Evolutionary conservation across 2,888 invertebrate genomes (phyloP).

Genomic region (Phragmatobia fuliginosa): DNA sequence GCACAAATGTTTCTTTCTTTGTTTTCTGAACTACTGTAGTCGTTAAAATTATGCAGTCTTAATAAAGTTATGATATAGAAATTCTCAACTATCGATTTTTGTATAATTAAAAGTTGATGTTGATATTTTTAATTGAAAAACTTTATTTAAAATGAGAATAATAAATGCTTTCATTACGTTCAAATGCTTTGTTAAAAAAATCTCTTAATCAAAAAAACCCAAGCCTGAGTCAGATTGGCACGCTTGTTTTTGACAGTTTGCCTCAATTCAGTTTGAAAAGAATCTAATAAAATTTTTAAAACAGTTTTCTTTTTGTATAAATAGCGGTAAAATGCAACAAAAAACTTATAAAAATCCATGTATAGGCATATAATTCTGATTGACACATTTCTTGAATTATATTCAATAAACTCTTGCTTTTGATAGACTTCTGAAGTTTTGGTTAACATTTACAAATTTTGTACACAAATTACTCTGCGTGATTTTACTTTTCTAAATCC

Average conservation of each 20-base stretch:
- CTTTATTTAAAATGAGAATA: not conserved
- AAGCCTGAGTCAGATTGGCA: not conserved
- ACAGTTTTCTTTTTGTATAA: not conserved
- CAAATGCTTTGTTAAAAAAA: not conserved
- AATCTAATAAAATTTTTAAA: not conserved
- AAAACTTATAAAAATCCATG: not conserved
- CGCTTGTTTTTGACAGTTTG: not conserved
- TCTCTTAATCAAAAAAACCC: not conserved
- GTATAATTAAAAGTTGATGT: not conserved
- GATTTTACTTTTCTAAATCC: too few species aligned
- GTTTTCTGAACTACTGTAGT: not conserved
- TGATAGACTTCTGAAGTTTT: not conserved
- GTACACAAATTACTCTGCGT: too few species aligned
- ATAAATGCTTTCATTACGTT: not conserved
- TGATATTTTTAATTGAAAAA: not conserved
- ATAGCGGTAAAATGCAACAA: not conserved
- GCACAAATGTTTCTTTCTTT: conserved; percentile 1
- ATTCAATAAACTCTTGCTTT: not conserved
- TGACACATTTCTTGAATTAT: not conserved
- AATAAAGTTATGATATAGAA: not conserved
- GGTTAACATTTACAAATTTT: not conserved
- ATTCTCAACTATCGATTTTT: not conserved
- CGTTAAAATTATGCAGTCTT: not conserved
- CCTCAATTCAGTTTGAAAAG: not conserved
- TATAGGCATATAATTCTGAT: not conserved